A percentile compares a stretch with the other conserved stretches of the same genome.
These are phyloP conservation scores for Chrysolina americana DNA, from an alignment of 2,888 invertebrate species.

Conservation along the genomic window DNA sequence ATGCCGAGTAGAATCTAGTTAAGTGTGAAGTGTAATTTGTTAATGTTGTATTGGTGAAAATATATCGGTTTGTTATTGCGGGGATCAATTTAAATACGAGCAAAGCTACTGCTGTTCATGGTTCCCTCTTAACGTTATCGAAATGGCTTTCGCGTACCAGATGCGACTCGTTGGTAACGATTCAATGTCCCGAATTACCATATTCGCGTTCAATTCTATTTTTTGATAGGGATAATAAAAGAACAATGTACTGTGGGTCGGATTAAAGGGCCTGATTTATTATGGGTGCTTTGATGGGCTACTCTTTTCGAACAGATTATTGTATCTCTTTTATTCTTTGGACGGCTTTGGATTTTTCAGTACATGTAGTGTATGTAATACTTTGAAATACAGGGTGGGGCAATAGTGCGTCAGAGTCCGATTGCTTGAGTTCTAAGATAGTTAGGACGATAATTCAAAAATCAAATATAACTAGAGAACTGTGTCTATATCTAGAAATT, in stretches of 20 bases:
- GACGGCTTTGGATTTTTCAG: background rate
- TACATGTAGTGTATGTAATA: too few relatives aligned
- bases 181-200: conserved; percentile 62
- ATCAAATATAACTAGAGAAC: too few relatives aligned
- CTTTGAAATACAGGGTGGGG: too few relatives aligned
- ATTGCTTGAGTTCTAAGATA: too few relatives aligned
- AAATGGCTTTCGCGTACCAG: conserved; percentile 61
- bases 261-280: conserved; percentile 42
- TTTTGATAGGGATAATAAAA: conserved; percentile 55
- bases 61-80: conserved; percentile 67
- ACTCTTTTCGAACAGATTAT: background rate
- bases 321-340: background rate
- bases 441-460: too few relatives aligned
- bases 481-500: too few relatives aligned
- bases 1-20: conserved; percentile 66
- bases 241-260: conserved; percentile 45
- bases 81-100: conserved; percentile 64
- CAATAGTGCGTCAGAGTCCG: too few relatives aligned
- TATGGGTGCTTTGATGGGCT: background rate
- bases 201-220: conserved; percentile 58
- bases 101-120: conserved; percentile 43
- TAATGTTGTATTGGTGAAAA: conserved; percentile 61
- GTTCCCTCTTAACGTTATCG: conserved; percentile 58
- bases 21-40: conserved; percentile 68
- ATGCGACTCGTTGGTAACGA: conserved; percentile 64